A percentile compares a stretch with the other conserved stretches of the same genome.
phyloP scores from a whole-genome alignment of 2,797 vertebrate species.

The Mionectes olivaceus region DNA sequence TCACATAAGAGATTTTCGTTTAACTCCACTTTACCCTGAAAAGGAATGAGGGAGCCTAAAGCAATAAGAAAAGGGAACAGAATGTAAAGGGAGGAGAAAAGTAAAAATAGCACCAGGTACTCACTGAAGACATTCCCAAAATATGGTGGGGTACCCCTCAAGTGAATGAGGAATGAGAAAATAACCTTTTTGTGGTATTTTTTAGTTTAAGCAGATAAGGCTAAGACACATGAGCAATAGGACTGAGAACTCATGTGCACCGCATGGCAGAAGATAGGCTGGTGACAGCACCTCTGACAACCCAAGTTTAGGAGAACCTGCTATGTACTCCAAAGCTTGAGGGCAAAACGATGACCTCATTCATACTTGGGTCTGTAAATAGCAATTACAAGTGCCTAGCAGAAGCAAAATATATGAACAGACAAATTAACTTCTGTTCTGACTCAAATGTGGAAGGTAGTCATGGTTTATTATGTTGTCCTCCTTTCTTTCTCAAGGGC shows the following conservation, averaged over 20 bases:
- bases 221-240: not conserved
- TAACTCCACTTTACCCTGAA: slow-evolving; percentile 48
- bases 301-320: not conserved
- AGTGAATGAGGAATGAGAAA: not conserved
- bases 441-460: not conserved
- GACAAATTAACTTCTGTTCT: not conserved
- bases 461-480: not conserved
- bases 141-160: not conserved
- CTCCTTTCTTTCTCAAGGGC: not conserved
- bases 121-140: not conserved
- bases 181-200: not conserved
- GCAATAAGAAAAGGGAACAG: not conserved
- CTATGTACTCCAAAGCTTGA: not conserved
- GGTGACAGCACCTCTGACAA: not conserved
- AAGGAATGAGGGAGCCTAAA: not conserved
- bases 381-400: not conserved
- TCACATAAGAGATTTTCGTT: slow-evolving; percentile 64
- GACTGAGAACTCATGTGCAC: fast-evolving
- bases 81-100: not conserved
- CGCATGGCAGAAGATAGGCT: not conserved
- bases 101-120: not conserved
- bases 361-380: not conserved
- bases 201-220: not conserved
- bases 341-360: not conserved
- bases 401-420: not conserved